A percentile compares a stretch with the other conserved stretches of the same genome.
phyloP scores from a whole-genome alignment of 2,888 invertebrate species.

The Autographa pulchrina region DNA sequence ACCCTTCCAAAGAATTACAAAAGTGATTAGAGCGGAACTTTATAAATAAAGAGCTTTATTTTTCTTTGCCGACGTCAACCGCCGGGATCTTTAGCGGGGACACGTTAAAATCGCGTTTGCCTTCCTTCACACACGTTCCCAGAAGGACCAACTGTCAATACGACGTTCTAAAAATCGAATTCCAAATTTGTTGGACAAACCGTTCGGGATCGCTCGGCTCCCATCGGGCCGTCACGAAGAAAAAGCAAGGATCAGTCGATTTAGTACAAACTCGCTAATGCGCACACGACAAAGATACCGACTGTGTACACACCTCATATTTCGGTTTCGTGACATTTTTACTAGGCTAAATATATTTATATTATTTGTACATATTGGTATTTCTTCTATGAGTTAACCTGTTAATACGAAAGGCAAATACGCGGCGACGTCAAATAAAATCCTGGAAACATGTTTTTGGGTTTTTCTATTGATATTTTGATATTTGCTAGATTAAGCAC shows the following conservation, averaged over 20 bases:
- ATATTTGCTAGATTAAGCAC: slow-evolving; percentile 11
- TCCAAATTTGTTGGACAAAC: slow-evolving; percentile 72
- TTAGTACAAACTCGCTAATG: slow-evolving; percentile 75
- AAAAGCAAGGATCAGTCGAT: slow-evolving; percentile 64
- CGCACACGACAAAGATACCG: slow-evolving; percentile 70
- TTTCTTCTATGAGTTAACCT: slow-evolving; percentile 25
- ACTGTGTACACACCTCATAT: slow-evolving; percentile 43
- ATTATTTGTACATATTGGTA: slow-evolving; percentile 57
- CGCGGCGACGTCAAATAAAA: slow-evolving; percentile 44
- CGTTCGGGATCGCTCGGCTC: slow-evolving; percentile 45
- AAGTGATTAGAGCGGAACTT: slow-evolving; percentile 72
- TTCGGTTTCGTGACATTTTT: slow-evolving; percentile 57
- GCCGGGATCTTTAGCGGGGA: slow-evolving; percentile 72
- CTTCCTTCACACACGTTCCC: slow-evolving; percentile 70
- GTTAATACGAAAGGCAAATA: slow-evolving; percentile 44
- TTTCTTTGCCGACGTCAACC: slow-evolving; percentile 66
- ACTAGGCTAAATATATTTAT: slow-evolving; percentile 52
- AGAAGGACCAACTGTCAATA: slow-evolving; percentile 83
- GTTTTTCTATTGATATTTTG: slow-evolving; percentile 14
- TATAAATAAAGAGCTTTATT: slow-evolving; percentile 69
- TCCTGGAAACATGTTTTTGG: slow-evolving; percentile 33
- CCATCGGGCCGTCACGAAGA: slow-evolving; percentile 73
- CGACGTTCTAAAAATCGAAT: slow-evolving; percentile 69
- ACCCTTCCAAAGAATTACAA: slow-evolving; percentile 79
- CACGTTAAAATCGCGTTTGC: slow-evolving; percentile 75